Evolutionary conservation across 2,113 vertebrate genomes (phyloP), one percentile per base, ranked within the genome.

Genomic region (Probosciger aterrimus): DNA sequence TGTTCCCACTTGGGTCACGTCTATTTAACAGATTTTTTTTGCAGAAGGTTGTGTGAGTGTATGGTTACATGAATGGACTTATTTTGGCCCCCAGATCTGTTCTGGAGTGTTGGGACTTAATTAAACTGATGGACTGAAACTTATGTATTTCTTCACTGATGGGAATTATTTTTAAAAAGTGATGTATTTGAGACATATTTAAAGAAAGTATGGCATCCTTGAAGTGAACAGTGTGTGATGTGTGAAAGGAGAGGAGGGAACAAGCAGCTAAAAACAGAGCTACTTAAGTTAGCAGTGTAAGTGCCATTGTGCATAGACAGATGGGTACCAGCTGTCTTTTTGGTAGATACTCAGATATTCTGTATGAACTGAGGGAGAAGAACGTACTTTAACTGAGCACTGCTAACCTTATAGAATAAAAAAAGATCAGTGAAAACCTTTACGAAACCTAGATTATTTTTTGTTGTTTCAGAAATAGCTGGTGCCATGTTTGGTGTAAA

Each of bases 271-370:
- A 93, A 94, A 94, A 27, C 35, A 57, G 77, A 90, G 83, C 68
- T 78, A 75, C 53, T 81, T 16, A 86, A 86, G n/a, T 80, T 73
- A 86, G 64, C 46, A 62, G 60, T 59, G 35, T 84, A 75, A 92
- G 62, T 47, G 76, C 47, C 64, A 12, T 31, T 68, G 55, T 86
- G 86, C 41, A 55, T 35, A 86, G 86, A 65, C 77, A 90, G 83
- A 95, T 92, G 95, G 92, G 57, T 79, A 71, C 80, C 88, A 92
- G 91, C 88, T 96, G 93, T 55, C 86, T 75, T 68, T 90, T 71
- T 69, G 62, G 57, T 86, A 53, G 69, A 49, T 28, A 46, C 17
- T 33, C 24, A 89, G 80, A 86, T 33, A 16, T 8, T 20, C 31
- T 73, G 2, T 59, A 69, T 39, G 88, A 94, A 67, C 52, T 14